phyloP scores from a whole-genome alignment of 2,113 vertebrate genomes.

The Canis aureus region DNA sequence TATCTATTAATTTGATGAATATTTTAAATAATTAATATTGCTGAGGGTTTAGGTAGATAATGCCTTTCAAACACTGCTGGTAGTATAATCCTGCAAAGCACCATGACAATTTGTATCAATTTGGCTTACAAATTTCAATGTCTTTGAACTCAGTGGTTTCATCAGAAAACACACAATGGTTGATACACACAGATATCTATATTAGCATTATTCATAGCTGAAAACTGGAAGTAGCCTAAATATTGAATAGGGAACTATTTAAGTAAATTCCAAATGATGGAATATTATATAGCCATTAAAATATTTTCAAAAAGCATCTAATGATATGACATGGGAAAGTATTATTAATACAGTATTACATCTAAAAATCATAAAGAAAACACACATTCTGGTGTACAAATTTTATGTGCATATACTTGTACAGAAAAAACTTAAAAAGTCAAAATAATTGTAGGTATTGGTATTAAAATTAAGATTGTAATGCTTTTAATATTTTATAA shows the following conservation, averaged over 20 bases:
- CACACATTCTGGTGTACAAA: not conserved
- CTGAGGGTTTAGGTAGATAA: not conserved
- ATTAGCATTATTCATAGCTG: not conserved
- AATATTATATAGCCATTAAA: slow-evolving; percentile 16
- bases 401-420: not conserved
- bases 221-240: not conserved
- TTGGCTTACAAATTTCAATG: not conserved
- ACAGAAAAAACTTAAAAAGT: not conserved
- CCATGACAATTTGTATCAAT: not conserved
- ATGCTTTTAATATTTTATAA: not conserved
- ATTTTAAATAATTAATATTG: slow-evolving; percentile 42
- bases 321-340: not conserved
- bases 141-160: not conserved
- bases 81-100: not conserved
- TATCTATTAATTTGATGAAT: slow-evolving; percentile 12
- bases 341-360: not conserved
- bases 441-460: not conserved
- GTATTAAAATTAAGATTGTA: slow-evolving; percentile 32
- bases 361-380: not conserved
- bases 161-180: not conserved
- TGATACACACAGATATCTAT: not conserved
- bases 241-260: not conserved
- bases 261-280: not conserved
- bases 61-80: not conserved
- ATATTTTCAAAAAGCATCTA: slow-evolving; percentile 33